Conservation (phyloP, 53 echinoderm and acorn worm species). For the Hippasteria phrygiana region DNA sequence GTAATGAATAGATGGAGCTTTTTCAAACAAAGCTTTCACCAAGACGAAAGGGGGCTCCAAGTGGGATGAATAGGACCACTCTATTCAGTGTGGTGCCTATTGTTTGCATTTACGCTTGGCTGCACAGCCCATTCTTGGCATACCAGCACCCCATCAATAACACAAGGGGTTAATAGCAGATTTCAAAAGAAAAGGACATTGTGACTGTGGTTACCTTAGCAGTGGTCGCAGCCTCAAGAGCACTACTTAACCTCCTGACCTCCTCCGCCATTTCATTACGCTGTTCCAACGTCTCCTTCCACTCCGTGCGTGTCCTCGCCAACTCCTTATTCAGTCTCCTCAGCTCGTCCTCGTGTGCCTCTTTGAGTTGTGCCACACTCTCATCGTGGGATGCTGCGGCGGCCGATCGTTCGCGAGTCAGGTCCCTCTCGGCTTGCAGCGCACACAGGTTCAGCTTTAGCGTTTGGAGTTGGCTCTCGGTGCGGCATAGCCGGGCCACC, state of each 20-base stretch:
- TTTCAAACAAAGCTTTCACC: too few species aligned
- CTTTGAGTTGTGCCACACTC: constrained; percentile 36
- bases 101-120: too few species aligned
- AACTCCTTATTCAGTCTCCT: constrained; percentile 70
- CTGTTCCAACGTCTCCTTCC: constrained; percentile 52
- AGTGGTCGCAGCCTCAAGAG: constrained; percentile 67
- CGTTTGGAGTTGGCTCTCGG: constrained; percentile 94
- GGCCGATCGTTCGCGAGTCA: constrained; percentile 14
- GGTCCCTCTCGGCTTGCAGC: constrained; percentile 76
- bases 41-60: too few species aligned
- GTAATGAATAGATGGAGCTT: too few species aligned
- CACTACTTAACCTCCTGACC: constrained; percentile 61
- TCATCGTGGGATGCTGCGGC: neutral
- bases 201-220: constrained; percentile 63
- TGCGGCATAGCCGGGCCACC: constrained; percentile 82
- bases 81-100: too few species aligned
- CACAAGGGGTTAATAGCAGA: too few species aligned
- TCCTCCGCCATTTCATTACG: constrained; percentile 66
- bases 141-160: too few species aligned
- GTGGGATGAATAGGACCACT: too few species aligned
- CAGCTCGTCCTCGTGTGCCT: constrained; percentile 69
- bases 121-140: too few species aligned
- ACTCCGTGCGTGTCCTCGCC: constrained; percentile 70
- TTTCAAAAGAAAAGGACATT: neutral
- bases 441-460: constrained; percentile 93